Conservation (phyloP, 2,113 vertebrate species). For the Lonchura striata region DNA sequence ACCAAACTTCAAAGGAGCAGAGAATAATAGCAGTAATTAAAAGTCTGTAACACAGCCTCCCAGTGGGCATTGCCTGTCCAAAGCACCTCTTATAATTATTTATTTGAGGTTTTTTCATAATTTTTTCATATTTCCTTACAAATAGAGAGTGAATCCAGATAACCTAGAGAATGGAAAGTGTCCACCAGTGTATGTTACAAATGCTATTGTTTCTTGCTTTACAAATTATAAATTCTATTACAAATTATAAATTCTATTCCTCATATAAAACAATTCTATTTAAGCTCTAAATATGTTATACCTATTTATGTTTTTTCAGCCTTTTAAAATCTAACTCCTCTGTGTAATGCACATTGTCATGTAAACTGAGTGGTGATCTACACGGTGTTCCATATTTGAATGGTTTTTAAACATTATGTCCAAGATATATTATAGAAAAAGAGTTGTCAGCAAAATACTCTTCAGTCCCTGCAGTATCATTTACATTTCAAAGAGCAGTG, state of each 20-base stretch:
- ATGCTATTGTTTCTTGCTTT: neutral
- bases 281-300: neutral
- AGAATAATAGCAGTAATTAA: neutral
- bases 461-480: constrained; percentile 7
- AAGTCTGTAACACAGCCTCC: neutral
- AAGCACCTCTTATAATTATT: neutral
- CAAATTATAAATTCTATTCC: neutral
- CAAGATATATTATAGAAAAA: neutral
- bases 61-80: neutral
- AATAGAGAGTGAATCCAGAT: neutral
- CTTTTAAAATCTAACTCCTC: neutral
- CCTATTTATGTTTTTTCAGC: neutral
- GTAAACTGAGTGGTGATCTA: neutral
- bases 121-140: neutral
- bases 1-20: neutral
- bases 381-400: neutral
- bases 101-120: neutral
- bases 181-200: neutral
- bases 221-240: neutral
- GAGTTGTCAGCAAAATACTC: constrained; percentile 33
- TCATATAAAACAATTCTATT: neutral
- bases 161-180: neutral
- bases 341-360: neutral
- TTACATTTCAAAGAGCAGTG: constrained; percentile 50
- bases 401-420: constrained; percentile 4